Conservation (phyloP, 2,113 vertebrate species). For the Xenopus borealis region DNA sequence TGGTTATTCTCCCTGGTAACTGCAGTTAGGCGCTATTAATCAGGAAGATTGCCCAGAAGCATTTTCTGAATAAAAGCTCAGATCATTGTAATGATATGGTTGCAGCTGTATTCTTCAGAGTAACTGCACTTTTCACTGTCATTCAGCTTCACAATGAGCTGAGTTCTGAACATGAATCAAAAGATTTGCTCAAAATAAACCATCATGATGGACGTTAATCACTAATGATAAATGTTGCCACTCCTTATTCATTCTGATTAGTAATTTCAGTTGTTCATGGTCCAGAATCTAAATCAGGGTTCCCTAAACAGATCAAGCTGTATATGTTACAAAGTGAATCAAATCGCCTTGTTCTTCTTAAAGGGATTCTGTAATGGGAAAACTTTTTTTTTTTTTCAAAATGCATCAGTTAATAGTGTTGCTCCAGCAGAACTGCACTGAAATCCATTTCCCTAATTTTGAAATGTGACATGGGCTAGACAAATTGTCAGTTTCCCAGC, state of each 20-base stretch:
- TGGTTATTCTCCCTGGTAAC: not conserved
- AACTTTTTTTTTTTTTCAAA: too few relatives aligned
- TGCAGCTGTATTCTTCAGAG: slow-evolving; percentile 34
- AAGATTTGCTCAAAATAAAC: slow-evolving; percentile 41
- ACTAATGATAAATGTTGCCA: slow-evolving; percentile 26
- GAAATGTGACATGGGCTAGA: too few relatives aligned
- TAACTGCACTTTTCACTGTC: slow-evolving; percentile 35
- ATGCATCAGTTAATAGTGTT: too few relatives aligned
- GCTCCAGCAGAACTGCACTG: too few relatives aligned
- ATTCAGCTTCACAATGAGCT: slow-evolving; percentile 31
- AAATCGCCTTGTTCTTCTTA: not conserved
- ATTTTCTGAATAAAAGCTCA: slow-evolving; percentile 34
- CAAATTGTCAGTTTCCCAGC: too few relatives aligned
- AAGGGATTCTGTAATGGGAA: too few relatives aligned
- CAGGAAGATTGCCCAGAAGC: slow-evolving; percentile 36
- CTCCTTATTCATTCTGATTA: slow-evolving; percentile 8
- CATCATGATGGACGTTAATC: slow-evolving; percentile 33
- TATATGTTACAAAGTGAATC: not conserved
- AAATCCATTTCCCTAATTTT: too few relatives aligned
- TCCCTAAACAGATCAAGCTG: not conserved
- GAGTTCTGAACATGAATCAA: slow-evolving; percentile 25
- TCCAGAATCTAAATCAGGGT: slow-evolving; percentile 8
- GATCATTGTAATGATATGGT: slow-evolving; percentile 32
- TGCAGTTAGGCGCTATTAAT: slow-evolving; percentile 19
- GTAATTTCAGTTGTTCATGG: slow-evolving; percentile 9